Evolutionary conservation across 2,797 vertebrate species (phyloP).

Genomic region (Pristis pectinata): DNA sequence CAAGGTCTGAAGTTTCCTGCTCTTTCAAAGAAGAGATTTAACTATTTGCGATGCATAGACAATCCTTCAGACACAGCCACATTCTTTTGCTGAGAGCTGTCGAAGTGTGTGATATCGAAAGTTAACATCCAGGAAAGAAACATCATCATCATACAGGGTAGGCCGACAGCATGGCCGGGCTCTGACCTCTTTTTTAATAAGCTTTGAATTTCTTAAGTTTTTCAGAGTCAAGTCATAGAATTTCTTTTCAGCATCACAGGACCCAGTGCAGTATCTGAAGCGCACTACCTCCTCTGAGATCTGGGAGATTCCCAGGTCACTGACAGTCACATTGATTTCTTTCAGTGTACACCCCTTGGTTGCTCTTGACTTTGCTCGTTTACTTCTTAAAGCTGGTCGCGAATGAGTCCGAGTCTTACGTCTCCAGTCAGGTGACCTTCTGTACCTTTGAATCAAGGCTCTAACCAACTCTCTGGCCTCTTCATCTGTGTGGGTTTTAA

Average conservation of each 20-base stretch:
- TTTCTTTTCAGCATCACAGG: conserved; percentile 64
- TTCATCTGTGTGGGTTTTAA: conserved; percentile 88
- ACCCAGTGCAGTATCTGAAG: conserved; percentile 90
- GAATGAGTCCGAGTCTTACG: conserved; percentile 50
- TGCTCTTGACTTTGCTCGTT: conserved; percentile 4
- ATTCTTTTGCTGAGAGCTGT: conserved; percentile 83
- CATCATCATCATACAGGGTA: conserved; percentile 74
- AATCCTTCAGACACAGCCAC: conserved; percentile 76
- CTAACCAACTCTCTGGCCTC: conserved; percentile 76
- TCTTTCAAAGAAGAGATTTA: background rate
- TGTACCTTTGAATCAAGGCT: conserved; percentile 68
- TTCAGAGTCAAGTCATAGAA: conserved; percentile 87
- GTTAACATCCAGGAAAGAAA: conserved; percentile 78
- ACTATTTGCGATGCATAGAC: too few species aligned
- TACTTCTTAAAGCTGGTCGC: conserved; percentile 40
- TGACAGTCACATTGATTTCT: conserved; percentile 78
- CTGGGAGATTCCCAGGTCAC: conserved; percentile 83
- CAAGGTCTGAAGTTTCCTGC: conserved; percentile 10
- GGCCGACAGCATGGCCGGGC: conserved; percentile 86
- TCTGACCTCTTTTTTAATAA: conserved; percentile 64
- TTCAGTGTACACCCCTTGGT: conserved; percentile 63
- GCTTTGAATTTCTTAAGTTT: conserved; percentile 64
- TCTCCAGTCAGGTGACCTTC: conserved; percentile 49
- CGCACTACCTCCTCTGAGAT: conserved; percentile 81
- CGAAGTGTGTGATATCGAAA: conserved; percentile 79